Evolutionary conservation across 2,888 invertebrate species (phyloP), one percentile per base, ranked within the genome.

Genomic region (Nemurella pictetii): DNA sequence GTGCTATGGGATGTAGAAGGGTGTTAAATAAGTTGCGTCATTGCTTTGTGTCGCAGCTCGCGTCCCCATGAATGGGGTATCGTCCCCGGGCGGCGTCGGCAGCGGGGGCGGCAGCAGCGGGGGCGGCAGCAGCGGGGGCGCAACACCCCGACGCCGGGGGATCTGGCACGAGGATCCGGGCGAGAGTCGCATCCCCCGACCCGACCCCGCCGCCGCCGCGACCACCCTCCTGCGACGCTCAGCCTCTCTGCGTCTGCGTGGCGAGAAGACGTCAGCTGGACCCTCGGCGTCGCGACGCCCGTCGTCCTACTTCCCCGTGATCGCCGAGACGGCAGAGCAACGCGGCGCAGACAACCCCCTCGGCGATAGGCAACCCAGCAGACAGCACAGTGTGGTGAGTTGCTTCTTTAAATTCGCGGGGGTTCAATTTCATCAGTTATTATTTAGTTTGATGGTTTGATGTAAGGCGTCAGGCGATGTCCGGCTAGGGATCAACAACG

Each of bases 221-320:
- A 20, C 15, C 55, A 20, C 55, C 2, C 29, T 78, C 3, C 92
- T 95, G 90, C 93, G 93, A 87, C 94, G 94, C 89, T 92, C 94
- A 88, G 91, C 92, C 85, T 94, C 94, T 90, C 90, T 94, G 93
- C 94, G 94, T 89, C 89, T 94, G 93, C 94, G 94, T 90, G 94
- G 93, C 89, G 93, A 93, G 91, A 88, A 89, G 86, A 85, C 88
- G 86, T 86, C 87, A 85, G 87, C 87, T 83, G 91, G 91, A 92
- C 91, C 88, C 91, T 92, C 87, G 92, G 92, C 87, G 92, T 92
- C 89, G 92, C 91, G 89, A 90, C 89, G 90, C 90, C 90, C 91
- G 90, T 88, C 91, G 90, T 89, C 92, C 89, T 91, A 91, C 90
- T 93, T 93, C 89, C 92, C 92, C 88, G 91, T 92, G 92, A 93